Evolutionary conservation across 2,888 invertebrate species (phyloP), one percentile per base, ranked within the genome.

Genomic region (Oscheius sp.): DNA sequence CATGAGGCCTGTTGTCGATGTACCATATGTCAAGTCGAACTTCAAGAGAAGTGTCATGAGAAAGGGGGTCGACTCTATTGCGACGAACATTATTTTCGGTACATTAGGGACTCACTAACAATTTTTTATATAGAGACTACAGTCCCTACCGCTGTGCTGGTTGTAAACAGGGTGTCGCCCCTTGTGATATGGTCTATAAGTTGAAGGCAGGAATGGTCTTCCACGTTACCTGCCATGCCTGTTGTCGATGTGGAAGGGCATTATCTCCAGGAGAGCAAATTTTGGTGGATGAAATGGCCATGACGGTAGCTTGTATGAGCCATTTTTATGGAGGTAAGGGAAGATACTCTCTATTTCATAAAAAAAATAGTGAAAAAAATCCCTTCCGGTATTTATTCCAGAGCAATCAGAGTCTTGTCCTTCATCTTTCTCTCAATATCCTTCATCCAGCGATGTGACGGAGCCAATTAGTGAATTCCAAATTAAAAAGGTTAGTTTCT

Each of bases 11-110:
- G 98, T 89, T 95, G 97, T 76, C 91, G 94, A 85, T 98, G 97
- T 89, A 92, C 92, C 87, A 95, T 96, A 89, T 98, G 97, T 89
- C 92, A 93, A 86, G 91, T 91, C 86, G 92, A 92, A 74, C 91
- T 98, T 85, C 93, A 93, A 47, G 96, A 96, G 88, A 96, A 95
- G 90, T 98, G 98, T 90, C 98, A 95, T 90, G 94, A 94, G 83
- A 90, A 95, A 86, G 95, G 96, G 86, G 94, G 94, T 82, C 95
- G 95, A 88, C 91, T 98, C 69, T 97, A 94, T 90, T 98, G 98
- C 89, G 91, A 94, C 87, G 92, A 92, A 87, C 97, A 98, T 89
- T 98, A 97, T 90, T 97, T 94, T 91, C 93, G 94, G 97, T 97
- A 88, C 90, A 63, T 56, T 59, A 22, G 6, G 41, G 24, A 9